Conservation (phyloP, 1,140 invertebrate genomes). For the Ganaspis sp. region DNA sequence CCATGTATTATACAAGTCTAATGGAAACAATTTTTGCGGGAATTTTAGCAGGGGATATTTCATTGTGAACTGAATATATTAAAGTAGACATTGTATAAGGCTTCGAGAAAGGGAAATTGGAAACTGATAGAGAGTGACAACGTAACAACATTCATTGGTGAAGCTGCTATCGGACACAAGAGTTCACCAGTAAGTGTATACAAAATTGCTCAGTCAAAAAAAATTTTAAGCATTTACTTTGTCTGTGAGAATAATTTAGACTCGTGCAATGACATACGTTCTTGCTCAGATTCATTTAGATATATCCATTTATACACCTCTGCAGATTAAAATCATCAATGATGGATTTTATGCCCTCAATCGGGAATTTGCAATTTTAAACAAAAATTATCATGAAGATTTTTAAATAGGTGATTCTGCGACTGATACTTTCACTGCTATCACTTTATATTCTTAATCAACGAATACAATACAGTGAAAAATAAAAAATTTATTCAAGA, state of each 20-base stretch:
- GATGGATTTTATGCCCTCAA: background rate
- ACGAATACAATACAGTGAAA: no score
- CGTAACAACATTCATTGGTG: background rate
- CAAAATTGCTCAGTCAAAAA: conserved; percentile 25
- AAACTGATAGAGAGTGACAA: background rate
- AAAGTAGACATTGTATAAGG: background rate
- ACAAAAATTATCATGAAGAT: background rate
- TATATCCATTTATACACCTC: background rate
- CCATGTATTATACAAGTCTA: no score
- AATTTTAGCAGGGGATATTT: no score
- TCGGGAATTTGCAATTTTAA: background rate
- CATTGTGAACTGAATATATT: no score
- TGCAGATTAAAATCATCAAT: background rate
- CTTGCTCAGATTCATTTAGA: background rate
- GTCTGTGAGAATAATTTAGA: background rate
- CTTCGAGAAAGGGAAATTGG: background rate
- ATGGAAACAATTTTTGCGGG: no score
- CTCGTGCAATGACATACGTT: background rate
- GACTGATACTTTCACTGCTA: no score
- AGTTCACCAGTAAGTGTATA: conserved; percentile 34
- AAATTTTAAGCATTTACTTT: background rate
- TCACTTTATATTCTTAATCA: no score
- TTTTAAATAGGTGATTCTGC: no score
- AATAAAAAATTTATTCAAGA: no score
- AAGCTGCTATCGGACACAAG: conserved; percentile 27